Conservation (phyloP, 2,888 invertebrate genomes). For the Punctoribates punctum region DNA sequence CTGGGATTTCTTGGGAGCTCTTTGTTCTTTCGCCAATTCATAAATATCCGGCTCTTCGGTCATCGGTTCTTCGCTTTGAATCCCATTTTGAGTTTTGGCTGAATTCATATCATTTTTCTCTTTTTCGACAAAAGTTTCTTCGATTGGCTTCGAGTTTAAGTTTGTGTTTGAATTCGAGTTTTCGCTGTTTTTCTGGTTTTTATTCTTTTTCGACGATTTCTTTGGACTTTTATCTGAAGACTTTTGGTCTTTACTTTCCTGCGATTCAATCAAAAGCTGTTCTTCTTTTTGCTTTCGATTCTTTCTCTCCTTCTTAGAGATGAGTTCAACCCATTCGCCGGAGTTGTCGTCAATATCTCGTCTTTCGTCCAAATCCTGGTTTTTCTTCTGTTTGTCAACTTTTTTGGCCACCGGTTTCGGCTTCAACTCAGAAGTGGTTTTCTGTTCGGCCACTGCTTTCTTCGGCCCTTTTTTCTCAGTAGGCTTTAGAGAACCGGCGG, state of each 20-base stretch:
- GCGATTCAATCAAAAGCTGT: not conserved
- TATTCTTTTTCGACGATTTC: constrained; percentile 51
- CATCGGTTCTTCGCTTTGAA: constrained; percentile 7
- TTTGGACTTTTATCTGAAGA: constrained; percentile 54
- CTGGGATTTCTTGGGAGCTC: not conserved
- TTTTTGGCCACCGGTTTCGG: not conserved
- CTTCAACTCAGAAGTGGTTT: not conserved
- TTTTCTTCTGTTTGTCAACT: not conserved
- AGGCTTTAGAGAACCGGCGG: not conserved
- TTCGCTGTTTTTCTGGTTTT: constrained; percentile 30
- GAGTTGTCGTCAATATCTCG: constrained; percentile 8
- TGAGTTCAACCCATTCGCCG: constrained; percentile 68
- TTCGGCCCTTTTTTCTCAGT: not conserved
- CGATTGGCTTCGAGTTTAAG: not conserved
- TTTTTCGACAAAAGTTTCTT: constrained; percentile 2
- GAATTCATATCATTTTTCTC: not conserved
- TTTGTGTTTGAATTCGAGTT: constrained; percentile 8
- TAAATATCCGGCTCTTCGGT: constrained; percentile 40
- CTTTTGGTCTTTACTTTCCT: not conserved
- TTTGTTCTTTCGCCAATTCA: constrained; percentile 28
- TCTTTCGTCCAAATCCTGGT: not conserved
- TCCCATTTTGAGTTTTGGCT: constrained; percentile 25
- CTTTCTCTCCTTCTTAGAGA: constrained; percentile 69
- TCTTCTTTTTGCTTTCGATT: constrained; percentile 63
- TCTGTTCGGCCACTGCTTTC: not conserved